These are phyloP conservation scores for Nanger granti DNA, from an alignment of 2,113 vertebrate species.

Conservation along the genomic window DNA sequence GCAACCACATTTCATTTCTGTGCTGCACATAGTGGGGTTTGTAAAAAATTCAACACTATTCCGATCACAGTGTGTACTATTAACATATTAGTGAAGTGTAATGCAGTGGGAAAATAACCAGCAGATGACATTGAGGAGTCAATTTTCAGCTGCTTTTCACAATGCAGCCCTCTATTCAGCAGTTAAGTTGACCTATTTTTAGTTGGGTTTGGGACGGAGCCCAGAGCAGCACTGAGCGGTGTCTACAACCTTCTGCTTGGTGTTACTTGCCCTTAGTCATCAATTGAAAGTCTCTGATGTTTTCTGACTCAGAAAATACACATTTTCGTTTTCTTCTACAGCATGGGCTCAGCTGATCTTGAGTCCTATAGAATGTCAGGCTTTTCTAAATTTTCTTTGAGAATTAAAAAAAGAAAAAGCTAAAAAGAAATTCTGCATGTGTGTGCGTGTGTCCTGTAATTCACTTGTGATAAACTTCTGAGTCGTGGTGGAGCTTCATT, in stretches of 20 bases:
- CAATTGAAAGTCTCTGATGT: constrained; percentile 11
- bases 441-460: neutral
- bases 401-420: neutral
- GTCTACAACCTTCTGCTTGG: constrained; percentile 12
- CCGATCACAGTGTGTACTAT: constrained; percentile 24
- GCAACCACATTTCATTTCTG: neutral
- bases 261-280: constrained; percentile 30
- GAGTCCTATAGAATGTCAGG: neutral
- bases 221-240: constrained; percentile 25
- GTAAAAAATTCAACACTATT: constrained; percentile 3
- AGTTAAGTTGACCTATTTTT: constrained; percentile 45
- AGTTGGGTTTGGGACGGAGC: constrained; percentile 46
- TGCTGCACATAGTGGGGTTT: neutral
- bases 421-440: neutral
- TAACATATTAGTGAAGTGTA: constrained; percentile 42
- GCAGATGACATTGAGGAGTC: constrained; percentile 41
- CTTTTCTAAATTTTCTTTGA: neutral
- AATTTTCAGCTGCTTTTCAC: constrained; percentile 34
- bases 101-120: constrained; percentile 41
- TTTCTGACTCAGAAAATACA: constrained; percentile 35
- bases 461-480: neutral
- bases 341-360: neutral
- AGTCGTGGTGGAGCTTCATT: neutral
- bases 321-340: constrained; percentile 6
- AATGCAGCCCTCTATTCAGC: constrained; percentile 39